phyloP scores from a whole-genome alignment of 2,113 vertebrate genomes.

The Odontesthes bonariensis region DNA sequence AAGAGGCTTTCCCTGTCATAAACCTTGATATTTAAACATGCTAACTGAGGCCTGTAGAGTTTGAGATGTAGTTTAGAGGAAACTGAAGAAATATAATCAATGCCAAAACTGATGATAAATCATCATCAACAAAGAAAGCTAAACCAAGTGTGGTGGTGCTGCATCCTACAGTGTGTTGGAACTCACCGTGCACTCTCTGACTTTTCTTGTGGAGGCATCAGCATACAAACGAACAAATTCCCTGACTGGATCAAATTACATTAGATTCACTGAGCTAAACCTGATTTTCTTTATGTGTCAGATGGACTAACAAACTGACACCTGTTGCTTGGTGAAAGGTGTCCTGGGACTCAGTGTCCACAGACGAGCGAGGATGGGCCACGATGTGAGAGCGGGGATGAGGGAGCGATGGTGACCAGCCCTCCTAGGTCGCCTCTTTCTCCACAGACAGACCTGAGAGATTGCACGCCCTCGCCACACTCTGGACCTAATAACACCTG shows the following conservation, averaged over 20 bases:
- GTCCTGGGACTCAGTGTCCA: conserved; percentile 90
- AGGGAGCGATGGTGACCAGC: conserved; percentile 81
- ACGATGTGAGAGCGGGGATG: conserved; percentile 79
- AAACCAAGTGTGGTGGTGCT: too few relatives aligned
- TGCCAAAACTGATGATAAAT: too few relatives aligned
- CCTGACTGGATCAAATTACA: not conserved
- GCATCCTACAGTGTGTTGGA: too few relatives aligned
- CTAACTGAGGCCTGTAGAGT: too few relatives aligned
- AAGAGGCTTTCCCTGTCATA: too few relatives aligned
- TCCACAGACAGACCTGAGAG: conserved; percentile 78
- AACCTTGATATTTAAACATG: too few relatives aligned
- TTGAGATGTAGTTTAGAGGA: too few relatives aligned
- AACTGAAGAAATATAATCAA: too few relatives aligned
- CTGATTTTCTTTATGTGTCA: conserved; percentile 59
- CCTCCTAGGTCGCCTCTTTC: conserved; percentile 80
- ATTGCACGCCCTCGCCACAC: conserved; percentile 71
- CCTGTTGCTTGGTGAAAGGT: conserved; percentile 83
- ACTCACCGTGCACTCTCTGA: too few relatives aligned
- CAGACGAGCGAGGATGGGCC: conserved; percentile 86
- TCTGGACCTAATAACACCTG: conserved; percentile 68
- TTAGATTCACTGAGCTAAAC: conserved; percentile 38
- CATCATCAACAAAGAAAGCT: too few relatives aligned
- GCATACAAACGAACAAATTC: conserved; percentile 3
- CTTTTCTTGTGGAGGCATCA: not conserved
- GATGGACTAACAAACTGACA: conserved; percentile 64